These are phyloP conservation scores for Rattus norvegicus DNA, from an alignment of 2,113 vertebrate species.

Conservation along the genomic window GRCr8 NC_086021.1:153234001-153234500, in stretches of 20 bases:
- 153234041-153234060: neutral
- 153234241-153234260: neutral
- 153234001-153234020: neutral
- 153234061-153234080: neutral
- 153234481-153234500: neutral
- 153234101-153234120: neutral
- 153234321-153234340: no score
- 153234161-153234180: neutral
- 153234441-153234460: conserved; percentile 30
- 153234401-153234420: neutral
- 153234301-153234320: no score
- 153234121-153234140: neutral
- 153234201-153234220: neutral
- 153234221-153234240: no score
- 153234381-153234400: neutral
- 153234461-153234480: neutral
- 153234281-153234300: no score
- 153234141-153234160: neutral
- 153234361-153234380: neutral
- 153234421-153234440: neutral
- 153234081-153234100: neutral
- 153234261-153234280: neutral
- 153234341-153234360: no score
- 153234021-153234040: conserved; percentile 54
- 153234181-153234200: neutral